A percentile compares a stretch with the other conserved stretches of the same genome.
Evolutionary conservation across 23 tunicate genomes (phyloP).

Genomic region (Styela clava): DNA sequence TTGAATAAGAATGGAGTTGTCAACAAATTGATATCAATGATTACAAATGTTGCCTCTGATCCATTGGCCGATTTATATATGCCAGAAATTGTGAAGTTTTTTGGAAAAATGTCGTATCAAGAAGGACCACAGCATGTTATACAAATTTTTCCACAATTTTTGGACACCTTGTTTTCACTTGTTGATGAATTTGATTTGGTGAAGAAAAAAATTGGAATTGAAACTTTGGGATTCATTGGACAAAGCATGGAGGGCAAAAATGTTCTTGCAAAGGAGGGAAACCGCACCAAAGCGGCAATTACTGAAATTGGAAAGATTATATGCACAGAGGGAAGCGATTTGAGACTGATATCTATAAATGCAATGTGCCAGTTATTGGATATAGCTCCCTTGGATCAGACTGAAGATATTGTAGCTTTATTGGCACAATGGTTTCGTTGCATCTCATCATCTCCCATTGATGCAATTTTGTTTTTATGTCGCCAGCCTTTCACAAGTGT

Average conservation of each 20-base stretch:
- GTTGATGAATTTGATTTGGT: slow-evolving; percentile 22
- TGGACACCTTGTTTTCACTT: slow-evolving; percentile 32
- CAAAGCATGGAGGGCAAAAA: slow-evolving; percentile 50
- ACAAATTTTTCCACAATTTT: slow-evolving; percentile 38
- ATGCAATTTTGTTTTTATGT: slow-evolving; percentile 41
- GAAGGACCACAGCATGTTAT: slow-evolving; percentile 42
- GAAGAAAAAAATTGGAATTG: slow-evolving; percentile 52
- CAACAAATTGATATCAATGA: slow-evolving; percentile 43
- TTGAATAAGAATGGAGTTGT: slow-evolving; percentile 61
- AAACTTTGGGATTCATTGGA: slow-evolving; percentile 65
- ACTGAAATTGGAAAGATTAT: slow-evolving; percentile 36
- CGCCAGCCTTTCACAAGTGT: slow-evolving; percentile 58
- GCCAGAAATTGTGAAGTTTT: slow-evolving; percentile 66
- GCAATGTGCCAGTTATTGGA: slow-evolving; percentile 57
- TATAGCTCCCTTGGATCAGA: slow-evolving; percentile 3
- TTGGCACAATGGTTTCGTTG: slow-evolving; percentile 57
- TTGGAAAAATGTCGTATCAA: slow-evolving; percentile 68
- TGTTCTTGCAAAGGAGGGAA: slow-evolving; percentile 46
- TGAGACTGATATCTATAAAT: slow-evolving; percentile 48
- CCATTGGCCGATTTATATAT: slow-evolving; percentile 66
- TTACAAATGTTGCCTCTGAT: slow-evolving; percentile 45
- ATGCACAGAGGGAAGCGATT: slow-evolving; percentile 35
- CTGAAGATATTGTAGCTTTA: slow-evolving; percentile 23
- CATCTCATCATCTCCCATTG: slow-evolving; percentile 56
- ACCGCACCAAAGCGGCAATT: slow-evolving; percentile 8